Evolutionary conservation across 2,113 vertebrate species (phyloP).

Genomic region (Fulica atra): DNA sequence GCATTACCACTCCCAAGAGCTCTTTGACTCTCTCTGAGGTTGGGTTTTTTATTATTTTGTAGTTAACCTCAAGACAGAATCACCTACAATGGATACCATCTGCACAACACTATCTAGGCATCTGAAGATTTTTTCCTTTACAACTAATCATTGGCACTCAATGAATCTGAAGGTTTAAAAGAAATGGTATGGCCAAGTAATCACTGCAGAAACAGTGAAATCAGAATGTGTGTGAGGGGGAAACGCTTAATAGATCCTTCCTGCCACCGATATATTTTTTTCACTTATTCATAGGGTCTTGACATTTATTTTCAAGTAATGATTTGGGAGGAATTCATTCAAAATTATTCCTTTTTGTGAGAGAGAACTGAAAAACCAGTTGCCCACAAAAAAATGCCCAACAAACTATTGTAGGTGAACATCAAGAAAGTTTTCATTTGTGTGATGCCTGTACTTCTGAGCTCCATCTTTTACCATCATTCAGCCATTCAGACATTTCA

Average conservation of each 20-base stretch:
- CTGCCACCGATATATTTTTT: slow-evolving; percentile 10
- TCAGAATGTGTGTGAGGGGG: rapidly evolving
- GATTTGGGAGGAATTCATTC: not conserved
- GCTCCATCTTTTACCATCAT: not conserved
- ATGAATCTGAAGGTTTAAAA: slow-evolving; percentile 56
- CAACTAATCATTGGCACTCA: slow-evolving; percentile 53
- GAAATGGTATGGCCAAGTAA: not conserved
- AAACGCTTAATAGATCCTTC: not conserved
- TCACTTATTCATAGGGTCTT: not conserved
- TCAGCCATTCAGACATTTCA: not conserved
- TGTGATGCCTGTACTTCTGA: not conserved
- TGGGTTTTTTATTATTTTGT: slow-evolving; percentile 41
- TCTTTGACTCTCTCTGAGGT: not conserved
- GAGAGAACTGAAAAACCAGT: not conserved
- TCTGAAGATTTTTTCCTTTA: slow-evolving; percentile 27
- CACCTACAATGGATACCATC: slow-evolving; percentile 58
- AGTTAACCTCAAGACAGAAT: slow-evolving; percentile 47
- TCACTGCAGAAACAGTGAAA: not conserved
- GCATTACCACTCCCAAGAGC: slow-evolving; percentile 52
- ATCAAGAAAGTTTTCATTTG: not conserved
- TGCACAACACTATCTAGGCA: slow-evolving; percentile 35
- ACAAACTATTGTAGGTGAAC: not conserved
- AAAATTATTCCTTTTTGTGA: not conserved
- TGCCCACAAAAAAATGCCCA: not conserved
- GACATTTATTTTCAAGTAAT: not conserved